A percentile compares a stretch with the other conserved stretches of the same genome.
Evolutionary conservation across 2,888 invertebrate genomes (phyloP).

Genomic region (Andrena fulva): DNA sequence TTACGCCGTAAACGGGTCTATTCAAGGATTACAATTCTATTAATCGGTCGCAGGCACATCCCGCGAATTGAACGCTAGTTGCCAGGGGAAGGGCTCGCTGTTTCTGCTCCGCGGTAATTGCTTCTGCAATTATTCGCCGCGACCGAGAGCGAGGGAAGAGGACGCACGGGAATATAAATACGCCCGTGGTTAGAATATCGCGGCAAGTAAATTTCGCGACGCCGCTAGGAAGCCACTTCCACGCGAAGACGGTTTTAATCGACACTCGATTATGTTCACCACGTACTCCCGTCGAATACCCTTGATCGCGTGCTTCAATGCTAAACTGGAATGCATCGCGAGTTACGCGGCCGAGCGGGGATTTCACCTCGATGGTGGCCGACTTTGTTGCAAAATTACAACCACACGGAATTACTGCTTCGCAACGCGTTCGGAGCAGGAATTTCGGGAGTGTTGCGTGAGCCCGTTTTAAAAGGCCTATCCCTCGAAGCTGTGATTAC

Average conservation of each 20-base stretch:
- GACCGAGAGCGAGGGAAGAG: not conserved
- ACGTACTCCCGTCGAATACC: constrained; percentile 17
- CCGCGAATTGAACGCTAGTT: not conserved
- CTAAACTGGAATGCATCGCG: constrained; percentile 22
- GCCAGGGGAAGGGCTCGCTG: not conserved
- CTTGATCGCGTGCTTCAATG: constrained; percentile 39
- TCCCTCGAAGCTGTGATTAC: not conserved
- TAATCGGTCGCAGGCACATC: constrained; percentile 10
- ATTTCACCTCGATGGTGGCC: constrained; percentile 15
- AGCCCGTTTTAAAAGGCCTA: constrained; percentile 4
- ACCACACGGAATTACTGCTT: constrained; percentile 13
- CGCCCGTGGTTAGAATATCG: not conserved
- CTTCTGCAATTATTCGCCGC: not conserved
- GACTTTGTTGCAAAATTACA: constrained; percentile 36
- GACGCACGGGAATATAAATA: not conserved
- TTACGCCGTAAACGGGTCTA: constrained; percentile 44
- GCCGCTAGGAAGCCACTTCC: constrained; percentile 2
- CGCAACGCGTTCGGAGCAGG: not conserved
- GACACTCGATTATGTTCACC: constrained; percentile 42
- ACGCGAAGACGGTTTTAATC: constrained; percentile 33
- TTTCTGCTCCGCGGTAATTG: not conserved
- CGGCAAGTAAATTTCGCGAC: constrained; percentile 28
- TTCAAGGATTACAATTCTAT: constrained; percentile 43
- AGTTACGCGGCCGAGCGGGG: constrained; percentile 17
- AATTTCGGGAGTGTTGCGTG: constrained; percentile 1